Conservation (phyloP, 2,888 invertebrate species). For the Scrobipalpa costella region DNA sequence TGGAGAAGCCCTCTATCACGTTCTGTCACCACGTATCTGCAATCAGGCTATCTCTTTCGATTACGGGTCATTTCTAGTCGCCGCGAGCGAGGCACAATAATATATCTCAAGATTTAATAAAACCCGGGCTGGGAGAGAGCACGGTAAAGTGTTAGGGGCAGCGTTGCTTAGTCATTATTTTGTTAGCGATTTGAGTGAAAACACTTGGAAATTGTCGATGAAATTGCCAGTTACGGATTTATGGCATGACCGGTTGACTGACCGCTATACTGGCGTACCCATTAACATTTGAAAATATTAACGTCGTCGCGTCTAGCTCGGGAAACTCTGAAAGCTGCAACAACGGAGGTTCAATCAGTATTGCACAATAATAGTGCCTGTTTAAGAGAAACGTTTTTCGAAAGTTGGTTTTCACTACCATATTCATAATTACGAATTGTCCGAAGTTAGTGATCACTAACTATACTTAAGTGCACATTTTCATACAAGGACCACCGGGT, state of each 20-base stretch:
- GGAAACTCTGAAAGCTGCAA: slow-evolving; percentile 15
- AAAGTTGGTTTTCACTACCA: slow-evolving; percentile 7
- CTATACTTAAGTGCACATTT: slow-evolving; percentile 8
- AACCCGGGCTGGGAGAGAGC: slow-evolving; percentile 61
- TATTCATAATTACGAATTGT: slow-evolving; percentile 6
- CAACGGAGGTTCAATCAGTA: slow-evolving; percentile 46
- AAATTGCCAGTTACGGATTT: slow-evolving; percentile 65
- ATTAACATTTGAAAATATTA: slow-evolving; percentile 38
- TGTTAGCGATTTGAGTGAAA: slow-evolving; percentile 71
- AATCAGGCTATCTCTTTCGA: slow-evolving; percentile 52
- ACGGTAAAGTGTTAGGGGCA: slow-evolving; percentile 66
- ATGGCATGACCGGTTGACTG: slow-evolving; percentile 46
- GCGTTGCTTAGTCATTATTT: slow-evolving; percentile 64
- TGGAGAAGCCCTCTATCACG: slow-evolving; percentile 38
- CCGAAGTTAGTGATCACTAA: slow-evolving; percentile 3
- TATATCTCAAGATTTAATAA: slow-evolving; percentile 69
- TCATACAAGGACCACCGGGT: background rate
- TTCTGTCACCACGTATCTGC: slow-evolving; percentile 44
- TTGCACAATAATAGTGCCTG: slow-evolving; percentile 37
- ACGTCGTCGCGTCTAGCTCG: background rate
- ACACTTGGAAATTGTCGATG: slow-evolving; percentile 64
- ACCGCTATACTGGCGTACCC: slow-evolving; percentile 42
- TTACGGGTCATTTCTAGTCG: slow-evolving; percentile 56
- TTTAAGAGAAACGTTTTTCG: slow-evolving; percentile 1
- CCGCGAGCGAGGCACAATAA: slow-evolving; percentile 62